phyloP scores from a whole-genome alignment of 2,113 vertebrate genomes.

The Calonectris borealis region DNA sequence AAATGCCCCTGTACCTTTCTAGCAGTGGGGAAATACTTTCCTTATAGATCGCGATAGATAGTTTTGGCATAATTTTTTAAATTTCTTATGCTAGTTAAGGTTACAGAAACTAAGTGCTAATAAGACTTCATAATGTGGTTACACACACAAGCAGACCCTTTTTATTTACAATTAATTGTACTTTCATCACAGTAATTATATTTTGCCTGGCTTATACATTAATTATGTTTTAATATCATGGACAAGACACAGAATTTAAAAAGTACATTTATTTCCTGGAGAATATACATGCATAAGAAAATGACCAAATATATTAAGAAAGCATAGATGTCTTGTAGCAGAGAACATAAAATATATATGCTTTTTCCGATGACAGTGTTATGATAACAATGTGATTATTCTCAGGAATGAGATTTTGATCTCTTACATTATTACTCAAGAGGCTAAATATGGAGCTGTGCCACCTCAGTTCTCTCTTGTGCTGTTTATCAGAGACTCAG shows the following conservation, averaged over 20 bases:
- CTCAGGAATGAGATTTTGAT: conserved; percentile 49
- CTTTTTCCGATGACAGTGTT: conserved; percentile 60
- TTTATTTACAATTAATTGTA: background rate
- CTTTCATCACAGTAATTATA: background rate
- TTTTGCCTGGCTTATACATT: background rate
- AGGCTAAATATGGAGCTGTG: conserved; percentile 29
- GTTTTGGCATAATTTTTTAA: background rate
- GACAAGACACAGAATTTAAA: background rate
- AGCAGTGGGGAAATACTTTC: background rate
- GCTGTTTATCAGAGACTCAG: conserved; percentile 40
- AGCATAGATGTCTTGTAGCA: background rate
- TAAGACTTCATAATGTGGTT: background rate
- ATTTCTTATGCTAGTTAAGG: background rate
- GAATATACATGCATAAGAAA: background rate
- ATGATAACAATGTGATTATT: conserved; percentile 50
- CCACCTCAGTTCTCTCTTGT: background rate
- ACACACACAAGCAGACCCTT: background rate
- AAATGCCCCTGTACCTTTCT: background rate
- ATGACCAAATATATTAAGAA: background rate
- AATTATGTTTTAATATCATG: background rate
- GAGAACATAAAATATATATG: background rate
- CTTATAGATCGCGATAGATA: fast-evolving
- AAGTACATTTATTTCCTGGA: background rate
- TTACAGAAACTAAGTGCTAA: background rate
- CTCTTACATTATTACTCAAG: conserved; percentile 56